These are phyloP conservation scores for Antheraea assamensis DNA, from an alignment of 2,888 invertebrate genomes.

Conservation along the genomic window DNA sequence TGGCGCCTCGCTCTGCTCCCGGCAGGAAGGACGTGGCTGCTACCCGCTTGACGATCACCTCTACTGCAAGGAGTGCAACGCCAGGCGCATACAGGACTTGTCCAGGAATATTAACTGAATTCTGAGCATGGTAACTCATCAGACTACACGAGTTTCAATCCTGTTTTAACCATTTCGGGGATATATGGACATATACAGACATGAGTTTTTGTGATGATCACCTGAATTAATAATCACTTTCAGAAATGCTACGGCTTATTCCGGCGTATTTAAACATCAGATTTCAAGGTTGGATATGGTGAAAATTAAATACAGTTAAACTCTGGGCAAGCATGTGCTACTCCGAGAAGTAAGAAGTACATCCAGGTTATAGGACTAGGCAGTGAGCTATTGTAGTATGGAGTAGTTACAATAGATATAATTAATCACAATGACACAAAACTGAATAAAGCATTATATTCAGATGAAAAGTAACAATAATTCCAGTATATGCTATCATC, in stretches of 20 bases:
- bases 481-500: no score
- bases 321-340: no score
- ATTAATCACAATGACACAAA: no score
- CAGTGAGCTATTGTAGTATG: no score
- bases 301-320: no score
- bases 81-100: constrained; percentile 94
- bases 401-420: no score
- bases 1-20: constrained; percentile 92
- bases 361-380: no score
- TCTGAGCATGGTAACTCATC: not conserved
- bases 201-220: not conserved
- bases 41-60: constrained; percentile 98
- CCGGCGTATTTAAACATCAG: not conserved
- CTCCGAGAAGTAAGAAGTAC: no score
- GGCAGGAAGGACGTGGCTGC: constrained; percentile 97
- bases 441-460: no score
- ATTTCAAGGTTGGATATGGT: no score
- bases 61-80: constrained; percentile 97
- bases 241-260: not conserved
- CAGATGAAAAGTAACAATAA: no score
- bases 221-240: no score
- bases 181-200: not conserved
- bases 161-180: not conserved
- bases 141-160: not conserved
- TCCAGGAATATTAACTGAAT: constrained; percentile 83